Conservation (phyloP, 2,797 vertebrate genomes). For the Poeciliopsis presidionis region DNA sequence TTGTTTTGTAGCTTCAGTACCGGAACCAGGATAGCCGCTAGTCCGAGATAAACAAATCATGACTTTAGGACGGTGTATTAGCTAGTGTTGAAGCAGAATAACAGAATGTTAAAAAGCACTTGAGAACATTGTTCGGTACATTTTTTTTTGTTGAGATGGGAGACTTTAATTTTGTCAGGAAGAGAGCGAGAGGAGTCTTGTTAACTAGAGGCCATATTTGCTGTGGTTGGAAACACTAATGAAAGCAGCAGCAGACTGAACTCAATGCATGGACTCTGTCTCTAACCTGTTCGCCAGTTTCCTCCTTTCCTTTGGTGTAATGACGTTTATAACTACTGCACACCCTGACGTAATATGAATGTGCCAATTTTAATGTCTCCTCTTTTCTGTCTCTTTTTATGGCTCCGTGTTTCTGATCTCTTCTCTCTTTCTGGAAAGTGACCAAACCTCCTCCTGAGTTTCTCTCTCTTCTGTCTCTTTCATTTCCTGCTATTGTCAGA, state of each 20-base stretch:
- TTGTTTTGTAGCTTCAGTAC: conserved; percentile 42
- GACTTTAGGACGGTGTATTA: conserved; percentile 23
- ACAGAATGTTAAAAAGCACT: conserved; percentile 23
- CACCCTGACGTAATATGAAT: conserved; percentile 79
- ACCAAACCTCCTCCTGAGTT: conserved; percentile 57
- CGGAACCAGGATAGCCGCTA: conserved; percentile 29
- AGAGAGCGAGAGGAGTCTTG: conserved; percentile 59
- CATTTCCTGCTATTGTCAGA: conserved; percentile 64
- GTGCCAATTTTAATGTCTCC: conserved; percentile 74
- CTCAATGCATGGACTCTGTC: conserved; percentile 72
- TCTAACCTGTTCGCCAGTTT: conserved; percentile 43
- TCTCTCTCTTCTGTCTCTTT: conserved; percentile 45
- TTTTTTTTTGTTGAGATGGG: conserved; percentile 36
- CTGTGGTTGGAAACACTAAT: conserved; percentile 57
- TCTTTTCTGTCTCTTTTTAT: conserved; percentile 61
- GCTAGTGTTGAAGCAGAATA: conserved; percentile 36
- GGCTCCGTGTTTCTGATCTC: conserved; percentile 62
- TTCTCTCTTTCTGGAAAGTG: conserved; percentile 61
- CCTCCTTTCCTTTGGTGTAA: conserved; percentile 63
- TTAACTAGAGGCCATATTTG: conserved; percentile 61
- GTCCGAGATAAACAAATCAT: conserved; percentile 26
- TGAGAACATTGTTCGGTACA: conserved; percentile 37
- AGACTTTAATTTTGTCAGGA: conserved; percentile 36
- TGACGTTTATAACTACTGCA: conserved; percentile 69
- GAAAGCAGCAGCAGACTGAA: conserved; percentile 67